These are phyloP conservation scores for Centruroides sculpturatus DNA, from an alignment of 1,140 invertebrate species.

Conservation along the genomic window DNA sequence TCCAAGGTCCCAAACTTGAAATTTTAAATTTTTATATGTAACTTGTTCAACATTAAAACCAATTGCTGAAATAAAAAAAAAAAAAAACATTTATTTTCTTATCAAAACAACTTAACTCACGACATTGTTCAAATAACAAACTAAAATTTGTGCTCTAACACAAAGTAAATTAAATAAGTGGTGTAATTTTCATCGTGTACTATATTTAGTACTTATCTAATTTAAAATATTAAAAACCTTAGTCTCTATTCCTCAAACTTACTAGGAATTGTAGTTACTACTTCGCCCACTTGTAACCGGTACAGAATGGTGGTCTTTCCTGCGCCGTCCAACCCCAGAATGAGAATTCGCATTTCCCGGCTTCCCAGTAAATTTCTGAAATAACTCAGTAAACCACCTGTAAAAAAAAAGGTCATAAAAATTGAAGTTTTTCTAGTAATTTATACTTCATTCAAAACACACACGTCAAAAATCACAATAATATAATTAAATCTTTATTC, in stretches of 20 bases:
- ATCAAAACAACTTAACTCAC: no score
- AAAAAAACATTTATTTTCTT: neutral
- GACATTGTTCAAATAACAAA: no score
- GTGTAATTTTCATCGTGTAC: no score
- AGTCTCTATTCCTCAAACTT: conserved; percentile 16
- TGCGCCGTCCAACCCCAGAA: conserved; percentile 91
- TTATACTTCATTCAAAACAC: no score
- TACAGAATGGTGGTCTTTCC: conserved; percentile 99
- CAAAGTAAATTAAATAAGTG: neutral
- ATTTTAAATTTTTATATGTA: conserved; percentile 15
- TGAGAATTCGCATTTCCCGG: conserved; percentile 93
- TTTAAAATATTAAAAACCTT: no score
- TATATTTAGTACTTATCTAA: no score
- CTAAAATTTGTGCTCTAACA: neutral
- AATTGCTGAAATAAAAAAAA: conserved; percentile 41
- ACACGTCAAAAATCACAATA: no score
- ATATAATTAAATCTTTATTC: no score
- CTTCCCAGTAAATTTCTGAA: conserved; percentile 83
- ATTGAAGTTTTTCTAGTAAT: no score
- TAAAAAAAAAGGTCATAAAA: conserved; percentile 14
- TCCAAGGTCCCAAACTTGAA: conserved; percentile 78
- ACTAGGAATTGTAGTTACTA: conserved; percentile 97
- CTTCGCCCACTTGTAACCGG: conserved; percentile 93
- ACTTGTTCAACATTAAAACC: conserved; percentile 70
- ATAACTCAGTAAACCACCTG: conserved; percentile 89